These are phyloP conservation scores for Pedionomus torquatus DNA, from an alignment of 2,113 vertebrate species.

Conservation along the genomic window DNA sequence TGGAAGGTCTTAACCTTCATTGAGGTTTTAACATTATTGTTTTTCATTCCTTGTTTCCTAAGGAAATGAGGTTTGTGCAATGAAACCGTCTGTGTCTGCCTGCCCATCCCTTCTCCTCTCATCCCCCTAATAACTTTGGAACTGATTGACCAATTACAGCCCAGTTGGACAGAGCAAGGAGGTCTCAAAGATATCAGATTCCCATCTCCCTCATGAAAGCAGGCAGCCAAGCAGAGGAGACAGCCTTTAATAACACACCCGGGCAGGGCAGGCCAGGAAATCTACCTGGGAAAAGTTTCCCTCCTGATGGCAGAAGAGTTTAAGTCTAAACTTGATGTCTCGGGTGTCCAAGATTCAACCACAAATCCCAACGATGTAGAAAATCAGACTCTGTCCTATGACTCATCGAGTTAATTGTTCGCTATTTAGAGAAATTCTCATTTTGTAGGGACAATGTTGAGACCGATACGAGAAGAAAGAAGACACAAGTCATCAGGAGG, in stretches of 20 bases:
- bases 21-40: neutral
- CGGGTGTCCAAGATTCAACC: neutral
- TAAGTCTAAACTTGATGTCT: neutral
- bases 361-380: neutral
- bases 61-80: constrained; percentile 26
- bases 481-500: neutral
- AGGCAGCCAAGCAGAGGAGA: constrained; percentile 58
- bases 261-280: neutral
- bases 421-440: neutral
- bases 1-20: constrained; percentile 29
- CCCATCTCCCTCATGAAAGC: constrained; percentile 11
- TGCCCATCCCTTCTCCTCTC: neutral
- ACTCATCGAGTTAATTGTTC: neutral
- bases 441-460: neutral
- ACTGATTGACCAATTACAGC: constrained; percentile 2
- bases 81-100: constrained; percentile 4
- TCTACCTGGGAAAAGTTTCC: neutral
- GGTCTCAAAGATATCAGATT: constrained; percentile 37
- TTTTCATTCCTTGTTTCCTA: constrained; percentile 5
- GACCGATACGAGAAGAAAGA: neutral
- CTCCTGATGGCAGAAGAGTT: neutral
- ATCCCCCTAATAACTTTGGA: constrained; percentile 10
- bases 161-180: neutral
- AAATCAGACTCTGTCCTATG: neutral
- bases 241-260: neutral